Percentiles rank a stretch among this genome's conserved stretches.
These are phyloP conservation scores for Meandrusa payeni DNA, from an alignment of 2,888 invertebrate genomes.

Conservation along the genomic window DNA sequence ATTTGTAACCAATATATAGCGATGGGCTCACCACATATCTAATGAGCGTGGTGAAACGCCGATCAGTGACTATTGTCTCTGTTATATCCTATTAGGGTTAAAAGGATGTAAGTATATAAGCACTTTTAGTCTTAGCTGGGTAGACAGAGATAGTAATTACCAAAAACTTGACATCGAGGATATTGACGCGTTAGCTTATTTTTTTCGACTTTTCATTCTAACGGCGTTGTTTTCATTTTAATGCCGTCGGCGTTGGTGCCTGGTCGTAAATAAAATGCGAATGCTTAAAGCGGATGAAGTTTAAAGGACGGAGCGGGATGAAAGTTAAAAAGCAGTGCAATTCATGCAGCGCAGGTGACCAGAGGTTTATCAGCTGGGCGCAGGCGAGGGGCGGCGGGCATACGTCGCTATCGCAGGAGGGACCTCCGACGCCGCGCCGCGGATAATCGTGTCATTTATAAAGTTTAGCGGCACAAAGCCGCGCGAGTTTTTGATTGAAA, in stretches of 20 bases:
- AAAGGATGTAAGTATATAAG: too few relatives aligned
- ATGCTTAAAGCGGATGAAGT: conserved; percentile 70
- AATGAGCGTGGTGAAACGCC: too few relatives aligned
- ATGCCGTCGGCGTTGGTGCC: conserved; percentile 49
- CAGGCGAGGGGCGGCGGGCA: conserved; percentile 45
- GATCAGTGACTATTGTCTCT: too few relatives aligned
- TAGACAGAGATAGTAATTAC: too few relatives aligned
- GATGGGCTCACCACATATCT: too few relatives aligned
- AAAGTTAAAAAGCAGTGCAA: conserved; percentile 78
- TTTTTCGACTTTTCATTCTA: not conserved
- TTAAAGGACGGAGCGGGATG: conserved; percentile 70
- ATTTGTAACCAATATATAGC: too few relatives aligned
- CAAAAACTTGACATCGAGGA: too few relatives aligned
- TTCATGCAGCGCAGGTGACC: conserved; percentile 79
- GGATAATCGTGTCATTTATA: conserved; percentile 81
- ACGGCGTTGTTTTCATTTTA: not conserved
- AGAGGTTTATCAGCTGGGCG: conserved; percentile 69
- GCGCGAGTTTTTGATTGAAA: conserved; percentile 80
- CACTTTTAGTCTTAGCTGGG: too few relatives aligned
- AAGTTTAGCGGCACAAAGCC: conserved; percentile 80
- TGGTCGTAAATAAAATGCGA: conserved; percentile 71
- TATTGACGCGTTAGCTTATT: too few relatives aligned
- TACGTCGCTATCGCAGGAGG: conserved; percentile 58
- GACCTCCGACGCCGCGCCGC: conserved; percentile 49
- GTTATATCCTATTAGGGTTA: too few relatives aligned